phyloP scores from a whole-genome alignment of 2,797 vertebrate species.

The Xyrichtys novacula region DNA sequence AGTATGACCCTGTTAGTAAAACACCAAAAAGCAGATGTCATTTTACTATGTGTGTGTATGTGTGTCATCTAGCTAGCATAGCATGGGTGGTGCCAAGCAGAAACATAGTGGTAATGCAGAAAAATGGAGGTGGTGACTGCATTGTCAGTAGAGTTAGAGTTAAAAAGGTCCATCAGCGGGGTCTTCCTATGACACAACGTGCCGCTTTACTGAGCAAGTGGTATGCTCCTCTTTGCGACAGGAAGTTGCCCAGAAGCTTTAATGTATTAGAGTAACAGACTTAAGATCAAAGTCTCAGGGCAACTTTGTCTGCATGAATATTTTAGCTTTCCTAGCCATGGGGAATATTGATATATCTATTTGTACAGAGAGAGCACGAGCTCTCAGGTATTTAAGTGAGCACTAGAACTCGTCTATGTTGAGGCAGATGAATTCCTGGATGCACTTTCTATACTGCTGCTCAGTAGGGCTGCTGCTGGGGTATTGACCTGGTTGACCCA shows the following conservation, averaged over 20 bases:
- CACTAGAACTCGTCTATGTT: conserved; percentile 97
- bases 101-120: conserved; percentile 58
- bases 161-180: conserved; percentile 73
- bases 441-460: conserved; percentile 98
- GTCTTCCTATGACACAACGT: conserved; percentile 39
- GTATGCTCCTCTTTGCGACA: conserved; percentile 24
- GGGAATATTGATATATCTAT: conserved; percentile 27
- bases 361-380: conserved; percentile 3
- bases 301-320: conserved; percentile 48
- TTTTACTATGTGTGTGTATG: conserved; percentile 38
- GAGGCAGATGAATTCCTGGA: conserved; percentile 99
- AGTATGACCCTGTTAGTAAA: conserved; percentile 57
- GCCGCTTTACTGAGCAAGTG: conserved; percentile 8
- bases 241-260: conserved; percentile 56
- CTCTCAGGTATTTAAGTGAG: conserved; percentile 36
- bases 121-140: conserved; percentile 51
- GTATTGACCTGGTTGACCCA: conserved; percentile 95
- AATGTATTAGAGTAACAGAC: conserved; percentile 41
- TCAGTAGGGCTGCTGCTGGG: conserved; percentile 95
- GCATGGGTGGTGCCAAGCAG: conserved; percentile 55
- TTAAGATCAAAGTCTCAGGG: conserved; percentile 63
- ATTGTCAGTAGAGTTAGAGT: conserved; percentile 72
- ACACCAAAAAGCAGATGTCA: conserved; percentile 54
- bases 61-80: conserved; percentile 43
- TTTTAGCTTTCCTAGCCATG: conserved; percentile 33